A percentile compares a stretch with the other conserved stretches of the same genome.
Conservation (phyloP, 2,888 invertebrate genomes). For the Mactromeris polynyma region DNA sequence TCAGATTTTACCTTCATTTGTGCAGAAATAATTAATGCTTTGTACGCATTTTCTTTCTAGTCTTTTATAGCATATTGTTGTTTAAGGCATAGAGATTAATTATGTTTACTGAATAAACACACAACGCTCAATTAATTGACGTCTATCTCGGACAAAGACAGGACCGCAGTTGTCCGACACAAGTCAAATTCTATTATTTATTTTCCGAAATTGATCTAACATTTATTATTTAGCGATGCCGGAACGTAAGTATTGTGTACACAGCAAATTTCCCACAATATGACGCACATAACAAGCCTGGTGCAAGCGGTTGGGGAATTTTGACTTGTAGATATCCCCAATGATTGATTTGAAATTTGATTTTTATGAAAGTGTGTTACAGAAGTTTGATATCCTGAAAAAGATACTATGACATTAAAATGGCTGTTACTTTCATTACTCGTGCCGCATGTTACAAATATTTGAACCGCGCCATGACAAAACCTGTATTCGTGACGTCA, state of each 20-base stretch:
- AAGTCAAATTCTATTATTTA: neutral
- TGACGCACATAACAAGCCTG: neutral
- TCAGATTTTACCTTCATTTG: neutral
- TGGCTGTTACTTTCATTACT: no score
- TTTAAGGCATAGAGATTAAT: neutral
- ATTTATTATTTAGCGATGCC: neutral
- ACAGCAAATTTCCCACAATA: neutral
- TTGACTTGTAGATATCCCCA: no score
- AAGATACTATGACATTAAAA: no score
- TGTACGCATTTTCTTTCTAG: neutral
- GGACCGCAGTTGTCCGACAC: neutral
- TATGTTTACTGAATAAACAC: neutral
- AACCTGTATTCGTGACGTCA: no score
- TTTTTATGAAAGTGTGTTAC: no score
- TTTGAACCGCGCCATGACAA: no score
- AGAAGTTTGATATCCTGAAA: no score
- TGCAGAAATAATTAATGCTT: neutral
- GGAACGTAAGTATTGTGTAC: neutral
- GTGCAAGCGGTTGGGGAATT: neutral
- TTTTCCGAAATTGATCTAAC: neutral
- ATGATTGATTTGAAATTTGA: no score
- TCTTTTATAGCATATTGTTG: neutral
- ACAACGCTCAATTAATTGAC: no score
- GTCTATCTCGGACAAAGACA: neutral
- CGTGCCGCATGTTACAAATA: no score